Base-by-base conservation (phyloP, 1,140 invertebrate genomes). In the Idris sp. region DNA sequence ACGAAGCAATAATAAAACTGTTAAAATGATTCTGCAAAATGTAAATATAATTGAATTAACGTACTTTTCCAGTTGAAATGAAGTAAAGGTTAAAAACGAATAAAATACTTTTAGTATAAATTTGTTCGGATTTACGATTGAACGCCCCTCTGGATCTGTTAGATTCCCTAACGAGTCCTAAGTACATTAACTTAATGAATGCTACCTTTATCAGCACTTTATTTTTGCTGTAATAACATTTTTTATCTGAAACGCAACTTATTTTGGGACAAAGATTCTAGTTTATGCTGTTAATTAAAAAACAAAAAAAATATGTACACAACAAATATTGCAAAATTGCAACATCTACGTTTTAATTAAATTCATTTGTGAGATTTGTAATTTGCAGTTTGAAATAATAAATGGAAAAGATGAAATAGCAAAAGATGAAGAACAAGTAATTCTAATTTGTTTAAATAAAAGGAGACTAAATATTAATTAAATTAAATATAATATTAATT, bases 151-250 rank as follows among this genome's bases (percentile, higher is more conserved):
- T 41, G 10, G 44, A 62, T 62, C 51, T 49, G 44, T 33, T 40
- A 28, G 18, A 16, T 33, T 33, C 33, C 44, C 36, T 62, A 51
- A 62, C 43, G 44, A 61, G 35, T 11, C 44, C 9, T 62, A 33
- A 49, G 25, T 22, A 51, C 44, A 51, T 62, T 49, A 51, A 51
- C 16, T 49, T 62, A 62, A 51, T 62, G 35, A 41, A 62, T 62
- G 16, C 30, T 35, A 51, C 31, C 36, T 51, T 41, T 62, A 41
- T 51, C 35, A 62, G 36, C 58, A 43, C 14, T 51, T 62, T 62
- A 61, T 61, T 61, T 53, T 15, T 59, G 28, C 54, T 59, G 30
- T 9, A 36, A 46, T 28, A 36, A 41, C 36, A 31, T 41, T 58
- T 58, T 58, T 43, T 54, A 14, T 43, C 25, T 31, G 1, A 9